Evolutionary conservation across 2,888 invertebrate genomes (phyloP).

Genomic region (Mechanitis mazaeus): DNA sequence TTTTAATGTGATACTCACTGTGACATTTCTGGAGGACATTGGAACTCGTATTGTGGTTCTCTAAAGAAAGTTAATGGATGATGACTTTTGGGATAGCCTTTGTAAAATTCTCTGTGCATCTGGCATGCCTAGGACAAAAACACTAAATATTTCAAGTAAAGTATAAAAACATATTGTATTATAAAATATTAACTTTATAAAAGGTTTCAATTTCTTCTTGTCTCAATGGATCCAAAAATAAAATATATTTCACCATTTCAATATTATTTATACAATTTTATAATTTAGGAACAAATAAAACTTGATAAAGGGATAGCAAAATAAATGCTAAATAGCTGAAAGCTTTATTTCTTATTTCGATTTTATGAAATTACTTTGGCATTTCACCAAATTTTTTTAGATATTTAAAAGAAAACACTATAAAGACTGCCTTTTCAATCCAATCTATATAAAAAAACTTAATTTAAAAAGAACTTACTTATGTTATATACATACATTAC

Average conservation of each 20-base stretch:
- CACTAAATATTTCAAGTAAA: background rate
- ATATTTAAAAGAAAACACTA: too few relatives aligned
- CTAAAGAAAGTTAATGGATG: slow-evolving; percentile 76
- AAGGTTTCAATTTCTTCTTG: slow-evolving; percentile 57
- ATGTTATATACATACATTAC: too few relatives aligned
- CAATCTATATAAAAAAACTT: too few relatives aligned
- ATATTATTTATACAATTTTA: background rate
- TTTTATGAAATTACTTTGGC: too few relatives aligned
- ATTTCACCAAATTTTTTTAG: too few relatives aligned
- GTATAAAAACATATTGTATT: background rate
- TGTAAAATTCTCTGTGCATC: slow-evolving; percentile 77
- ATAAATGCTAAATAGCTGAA: too few relatives aligned
- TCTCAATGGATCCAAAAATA: slow-evolving; percentile 51
- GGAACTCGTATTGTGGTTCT: slow-evolving; percentile 59
- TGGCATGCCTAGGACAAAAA: slow-evolving; percentile 62
- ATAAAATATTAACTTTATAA: slow-evolving; percentile 42
- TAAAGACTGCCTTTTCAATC: too few relatives aligned
- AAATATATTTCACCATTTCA: slow-evolving; percentile 49
- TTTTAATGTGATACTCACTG: slow-evolving; percentile 32
- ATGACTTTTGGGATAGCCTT: slow-evolving; percentile 69
- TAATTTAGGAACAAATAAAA: background rate
- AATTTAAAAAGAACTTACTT: too few relatives aligned
- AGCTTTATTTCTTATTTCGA: too few relatives aligned
- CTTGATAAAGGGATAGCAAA: too few relatives aligned
- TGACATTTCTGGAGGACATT: slow-evolving; percentile 72